These are phyloP conservation scores for Dermochelys coriacea DNA, from an alignment of 2,797 vertebrate species.

Conservation along the genomic window DNA sequence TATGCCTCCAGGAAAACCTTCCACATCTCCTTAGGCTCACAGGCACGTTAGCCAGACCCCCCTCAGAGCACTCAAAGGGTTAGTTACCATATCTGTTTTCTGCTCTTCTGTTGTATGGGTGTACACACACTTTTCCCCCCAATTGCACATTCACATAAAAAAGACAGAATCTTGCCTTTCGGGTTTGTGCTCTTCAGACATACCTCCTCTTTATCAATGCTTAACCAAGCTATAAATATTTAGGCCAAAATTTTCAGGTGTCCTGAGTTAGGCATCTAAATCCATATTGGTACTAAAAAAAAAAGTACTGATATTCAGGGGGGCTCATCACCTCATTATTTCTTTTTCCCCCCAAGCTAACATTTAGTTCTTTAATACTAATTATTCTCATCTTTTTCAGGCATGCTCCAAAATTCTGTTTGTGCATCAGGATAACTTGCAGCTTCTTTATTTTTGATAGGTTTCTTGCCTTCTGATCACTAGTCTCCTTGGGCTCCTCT, in stretches of 20 bases:
- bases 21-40: neutral
- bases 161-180: neutral
- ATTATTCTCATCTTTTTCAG: slow-evolving; percentile 24
- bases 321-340: neutral
- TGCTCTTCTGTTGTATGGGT: rapidly evolving
- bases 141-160: neutral
- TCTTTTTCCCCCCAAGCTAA: neutral
- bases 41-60: neutral
- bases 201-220: neutral
- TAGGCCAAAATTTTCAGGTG: neutral
- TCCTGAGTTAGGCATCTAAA: neutral
- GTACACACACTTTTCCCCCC: neutral
- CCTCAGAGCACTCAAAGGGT: neutral
- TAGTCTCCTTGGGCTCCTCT: neutral
- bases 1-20: neutral
- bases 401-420: neutral
- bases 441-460: neutral
- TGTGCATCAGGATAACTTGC: neutral
- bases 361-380: slow-evolving; percentile 30
- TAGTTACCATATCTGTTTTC: neutral
- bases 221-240: neutral
- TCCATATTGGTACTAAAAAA: neutral
- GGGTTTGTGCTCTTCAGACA: neutral
- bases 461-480: neutral
- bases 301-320: neutral